Conservation (phyloP, 2,113 vertebrate genomes). For the Vulpes ferrilata region DNA sequence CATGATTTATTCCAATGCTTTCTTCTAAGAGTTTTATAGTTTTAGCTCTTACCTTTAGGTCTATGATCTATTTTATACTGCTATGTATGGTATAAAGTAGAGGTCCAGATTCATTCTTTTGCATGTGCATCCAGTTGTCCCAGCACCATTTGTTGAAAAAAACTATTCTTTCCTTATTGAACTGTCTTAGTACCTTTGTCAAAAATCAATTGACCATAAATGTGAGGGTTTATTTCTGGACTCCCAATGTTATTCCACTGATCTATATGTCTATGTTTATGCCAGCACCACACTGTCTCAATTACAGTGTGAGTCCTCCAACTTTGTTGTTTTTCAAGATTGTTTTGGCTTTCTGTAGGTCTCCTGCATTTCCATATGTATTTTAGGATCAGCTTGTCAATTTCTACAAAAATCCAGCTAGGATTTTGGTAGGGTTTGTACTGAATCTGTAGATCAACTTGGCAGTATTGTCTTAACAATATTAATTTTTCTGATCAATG, state of each 20-base stretch:
- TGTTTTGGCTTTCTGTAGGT: background rate
- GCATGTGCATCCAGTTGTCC: background rate
- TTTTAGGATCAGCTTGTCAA: constrained; percentile 10
- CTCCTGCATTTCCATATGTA: background rate
- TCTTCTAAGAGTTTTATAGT: background rate
- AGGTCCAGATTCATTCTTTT: constrained; percentile 3
- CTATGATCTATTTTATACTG: background rate
- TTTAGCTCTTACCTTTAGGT: constrained; percentile 14
- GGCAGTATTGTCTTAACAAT: background rate
- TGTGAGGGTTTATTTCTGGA: constrained; percentile 4
- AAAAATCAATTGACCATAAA: constrained; percentile 46
- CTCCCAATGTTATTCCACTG: background rate
- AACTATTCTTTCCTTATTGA: background rate
- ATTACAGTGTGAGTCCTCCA: background rate
- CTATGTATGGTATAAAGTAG: background rate
- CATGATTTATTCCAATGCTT: background rate
- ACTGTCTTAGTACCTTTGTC: background rate
- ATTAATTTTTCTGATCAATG: constrained; percentile 41
- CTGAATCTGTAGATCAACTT: background rate
- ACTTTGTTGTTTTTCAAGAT: background rate
- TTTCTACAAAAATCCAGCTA: constrained; percentile 1
- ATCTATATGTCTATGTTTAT: background rate
- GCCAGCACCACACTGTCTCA: background rate
- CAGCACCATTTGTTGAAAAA: constrained; percentile 21
- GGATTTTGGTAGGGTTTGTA: background rate